phyloP scores from a whole-genome alignment of 2,888 invertebrate species.

The Eubasilissa splendida region DNA sequence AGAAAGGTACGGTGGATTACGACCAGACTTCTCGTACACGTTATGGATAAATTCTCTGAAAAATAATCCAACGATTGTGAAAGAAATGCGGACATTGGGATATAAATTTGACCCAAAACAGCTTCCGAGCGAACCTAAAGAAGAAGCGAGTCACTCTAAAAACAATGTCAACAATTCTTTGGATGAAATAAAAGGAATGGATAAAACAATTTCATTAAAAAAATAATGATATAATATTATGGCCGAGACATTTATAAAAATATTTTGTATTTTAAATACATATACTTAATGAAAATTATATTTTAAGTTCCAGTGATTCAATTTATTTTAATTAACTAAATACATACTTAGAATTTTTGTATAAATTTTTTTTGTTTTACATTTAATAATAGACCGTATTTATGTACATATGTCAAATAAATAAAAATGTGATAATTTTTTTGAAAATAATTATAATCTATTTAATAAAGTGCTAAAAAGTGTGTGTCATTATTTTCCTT shows the following conservation, averaged over 20 bases:
- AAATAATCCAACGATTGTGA: conserved; percentile 73
- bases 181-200: conserved; percentile 39
- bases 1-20: conserved; percentile 78
- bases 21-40: conserved; percentile 82
- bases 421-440: background rate
- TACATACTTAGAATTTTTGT: no score
- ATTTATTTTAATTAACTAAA: no score
- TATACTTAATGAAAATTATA: no score
- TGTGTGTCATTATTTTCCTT: no score
- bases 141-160: background rate
- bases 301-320: no score
- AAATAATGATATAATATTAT: conserved; percentile 9
- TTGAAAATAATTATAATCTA: no score
- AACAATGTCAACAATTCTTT: conserved; percentile 3
- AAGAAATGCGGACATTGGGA: conserved; percentile 77
- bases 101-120: conserved; percentile 72
- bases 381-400: no score
- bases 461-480: no score
- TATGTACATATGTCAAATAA: background rate
- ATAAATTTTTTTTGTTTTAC: no score
- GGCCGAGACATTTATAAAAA: no score
- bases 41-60: conserved; percentile 80
- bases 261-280: no score
- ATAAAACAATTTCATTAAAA: background rate
- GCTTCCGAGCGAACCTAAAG: conserved; percentile 26